Percentiles rank a stretch among this genome's conserved stretches.
Evolutionary conservation across 1,140 invertebrate species (phyloP).

Genomic region (Procambarus clarkii): DNA sequence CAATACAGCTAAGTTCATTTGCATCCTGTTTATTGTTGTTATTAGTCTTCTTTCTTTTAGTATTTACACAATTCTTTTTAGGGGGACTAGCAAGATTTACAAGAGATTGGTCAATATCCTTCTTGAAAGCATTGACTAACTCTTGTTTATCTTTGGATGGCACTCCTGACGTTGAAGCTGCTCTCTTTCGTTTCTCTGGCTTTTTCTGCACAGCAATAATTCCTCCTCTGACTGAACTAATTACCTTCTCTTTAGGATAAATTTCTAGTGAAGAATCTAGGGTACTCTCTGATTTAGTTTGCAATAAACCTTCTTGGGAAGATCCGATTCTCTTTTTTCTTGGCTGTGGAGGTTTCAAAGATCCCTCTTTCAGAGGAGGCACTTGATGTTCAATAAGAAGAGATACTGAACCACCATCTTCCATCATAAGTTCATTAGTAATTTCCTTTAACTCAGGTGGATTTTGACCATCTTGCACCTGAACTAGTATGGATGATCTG

Average conservation of each 20-base stretch:
- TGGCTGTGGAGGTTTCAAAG: slow-evolving; percentile 15
- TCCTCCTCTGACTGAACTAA: neutral
- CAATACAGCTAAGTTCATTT: slow-evolving; percentile 42
- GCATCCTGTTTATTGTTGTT: slow-evolving; percentile 13
- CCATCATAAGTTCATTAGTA: neutral
- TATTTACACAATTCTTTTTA: slow-evolving; percentile 26
- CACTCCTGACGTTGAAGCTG: slow-evolving; percentile 31
- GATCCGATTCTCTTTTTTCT: slow-evolving; percentile 22
- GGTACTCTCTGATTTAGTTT: neutral
- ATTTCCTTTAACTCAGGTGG: slow-evolving; percentile 3
- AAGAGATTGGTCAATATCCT: neutral
- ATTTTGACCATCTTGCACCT: neutral
- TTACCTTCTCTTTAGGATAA: neutral
- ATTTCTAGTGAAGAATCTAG: neutral
- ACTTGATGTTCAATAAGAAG: neutral
- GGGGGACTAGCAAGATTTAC: neutral
- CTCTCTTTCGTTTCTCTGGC: slow-evolving; percentile 44
- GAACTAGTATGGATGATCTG: neutral
- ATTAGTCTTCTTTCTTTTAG: slow-evolving; percentile 43
- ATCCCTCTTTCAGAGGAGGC: neutral
- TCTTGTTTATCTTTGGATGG: neutral
- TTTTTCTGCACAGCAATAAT: slow-evolving; percentile 17
- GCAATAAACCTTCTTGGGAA: neutral
- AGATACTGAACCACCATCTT: neutral
- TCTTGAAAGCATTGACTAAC: neutral